Evolutionary conservation across 2,113 vertebrate species (phyloP), one percentile per base, ranked within the genome.

Genomic region (Myxocyprinus asiaticus): DNA sequence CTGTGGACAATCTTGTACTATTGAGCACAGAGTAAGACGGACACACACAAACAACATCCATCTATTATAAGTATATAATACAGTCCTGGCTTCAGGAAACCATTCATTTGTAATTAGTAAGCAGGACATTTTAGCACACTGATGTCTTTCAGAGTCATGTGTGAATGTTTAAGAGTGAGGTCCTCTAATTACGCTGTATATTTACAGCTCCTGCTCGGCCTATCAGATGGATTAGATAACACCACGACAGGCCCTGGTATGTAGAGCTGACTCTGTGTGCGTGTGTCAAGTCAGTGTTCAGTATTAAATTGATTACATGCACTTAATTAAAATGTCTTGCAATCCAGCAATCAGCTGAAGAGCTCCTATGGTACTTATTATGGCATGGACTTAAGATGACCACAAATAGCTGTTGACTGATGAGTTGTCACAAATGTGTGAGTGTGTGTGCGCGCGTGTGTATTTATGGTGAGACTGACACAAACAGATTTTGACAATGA

Each of bases 391-490:
- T 9, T 50, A 45, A 63, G 44, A 61, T 55, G 62, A 76, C 62
- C 74, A 65, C 62, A 76, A 76, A 65, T 17, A 55, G 74, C 33
- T 76, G 45, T 63, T 74, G 72, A 63, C 72, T 61, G 59, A 74
- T 14, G 62, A 44, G 53, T 76, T 12, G 42, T 42, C 22, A 53
- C 53, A 17, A 15, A 6, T 51, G 51, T 56, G 64, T 42, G 70
- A 67, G 77, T 43, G 58, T 45, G 63, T 22, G 22, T 33, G 22
- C 22, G 22, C 22, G 22, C 22, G 22, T 33, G 22, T 33, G 22
- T 33, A 33, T 33, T 3, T 33, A 3, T 33, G 22, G 22, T 33
- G 22, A 33, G 22, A 33, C 3, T 55, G 50, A 67, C 53, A 59
- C 43, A 58, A 66, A 77, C 67, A 43, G 47, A 58, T 50, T 68